Percentiles rank a stretch among this genome's conserved stretches.
Evolutionary conservation across 2,113 vertebrate species (phyloP).

Genomic region (Ammodytes dubius): DNA sequence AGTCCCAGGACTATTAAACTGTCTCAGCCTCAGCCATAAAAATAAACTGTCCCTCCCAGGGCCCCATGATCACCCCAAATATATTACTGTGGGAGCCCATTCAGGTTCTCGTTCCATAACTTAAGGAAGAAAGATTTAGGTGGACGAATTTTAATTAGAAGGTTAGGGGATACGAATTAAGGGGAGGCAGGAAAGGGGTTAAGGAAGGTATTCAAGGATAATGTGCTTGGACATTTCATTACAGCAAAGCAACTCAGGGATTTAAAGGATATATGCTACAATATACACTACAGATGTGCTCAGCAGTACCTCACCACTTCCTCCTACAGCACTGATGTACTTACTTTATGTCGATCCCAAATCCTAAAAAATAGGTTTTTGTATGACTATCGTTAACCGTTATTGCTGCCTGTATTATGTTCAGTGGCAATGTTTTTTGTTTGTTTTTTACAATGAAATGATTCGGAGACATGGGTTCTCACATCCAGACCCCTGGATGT

Average conservation of each 20-base stretch:
- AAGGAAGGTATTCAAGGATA: slow-evolving; percentile 19
- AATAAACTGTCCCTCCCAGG: neutral
- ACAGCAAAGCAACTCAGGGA: slow-evolving; percentile 12
- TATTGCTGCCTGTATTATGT: neutral
- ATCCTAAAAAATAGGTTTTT: neutral
- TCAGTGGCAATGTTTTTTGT: neutral
- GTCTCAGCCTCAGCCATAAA: slow-evolving; percentile 16
- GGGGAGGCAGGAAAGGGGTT: slow-evolving; percentile 6
- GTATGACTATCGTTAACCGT: no score
- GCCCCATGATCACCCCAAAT: neutral
- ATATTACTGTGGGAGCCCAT: slow-evolving; percentile 23
- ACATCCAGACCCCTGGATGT: no score
- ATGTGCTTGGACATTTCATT: slow-evolving; percentile 42
- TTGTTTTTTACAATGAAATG: no score
- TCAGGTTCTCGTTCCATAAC: neutral
- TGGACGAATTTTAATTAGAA: slow-evolving; percentile 25
- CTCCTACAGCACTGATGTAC: neutral
- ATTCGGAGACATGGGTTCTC: no score
- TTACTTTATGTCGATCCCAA: neutral
- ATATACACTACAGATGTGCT: neutral
- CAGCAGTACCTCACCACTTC: neutral
- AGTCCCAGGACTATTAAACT: slow-evolving; percentile 19
- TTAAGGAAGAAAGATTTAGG: slow-evolving; percentile 28
- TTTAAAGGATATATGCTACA: slow-evolving; percentile 27
- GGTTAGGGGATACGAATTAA: slow-evolving; percentile 18